Conservation (phyloP, 2,113 vertebrate genomes). For the Oreotrochilus melanogaster region DNA sequence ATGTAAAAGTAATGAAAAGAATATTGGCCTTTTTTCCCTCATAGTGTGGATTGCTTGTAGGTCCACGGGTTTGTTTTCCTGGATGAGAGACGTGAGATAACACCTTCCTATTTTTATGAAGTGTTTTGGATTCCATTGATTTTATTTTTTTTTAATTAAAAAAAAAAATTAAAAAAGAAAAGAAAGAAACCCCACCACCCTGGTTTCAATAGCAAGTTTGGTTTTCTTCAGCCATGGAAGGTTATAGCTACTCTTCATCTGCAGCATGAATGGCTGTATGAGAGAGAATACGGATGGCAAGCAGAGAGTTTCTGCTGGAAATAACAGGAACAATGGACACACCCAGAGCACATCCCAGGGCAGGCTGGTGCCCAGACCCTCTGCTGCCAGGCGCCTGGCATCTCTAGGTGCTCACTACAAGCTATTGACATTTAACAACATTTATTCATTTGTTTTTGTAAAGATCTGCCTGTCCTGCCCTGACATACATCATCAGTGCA, state of each 20-base stretch:
- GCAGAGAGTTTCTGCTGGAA: not conserved
- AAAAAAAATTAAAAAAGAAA: no score
- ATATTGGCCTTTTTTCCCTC: not conserved
- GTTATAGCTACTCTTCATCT: not conserved
- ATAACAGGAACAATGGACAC: not conserved
- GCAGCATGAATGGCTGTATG: not conserved
- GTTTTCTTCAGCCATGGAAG: not conserved
- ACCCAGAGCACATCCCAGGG: not conserved
- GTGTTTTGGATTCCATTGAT: not conserved
- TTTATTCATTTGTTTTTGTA: not conserved
- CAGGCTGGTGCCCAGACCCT: accelerated
- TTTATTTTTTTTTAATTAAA: no score
- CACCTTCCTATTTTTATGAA: not conserved
- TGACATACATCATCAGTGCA: not conserved
- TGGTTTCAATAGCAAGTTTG: not conserved
- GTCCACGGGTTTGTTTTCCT: not conserved
- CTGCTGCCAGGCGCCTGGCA: not conserved
- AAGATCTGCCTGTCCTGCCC: not conserved
- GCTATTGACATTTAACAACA: not conserved
- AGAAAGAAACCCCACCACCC: no score
- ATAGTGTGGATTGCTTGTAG: not conserved
- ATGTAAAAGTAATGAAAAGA: not conserved
- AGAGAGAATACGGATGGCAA: not conserved
- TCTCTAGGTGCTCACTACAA: not conserved
- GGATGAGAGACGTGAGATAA: not conserved